phyloP scores from a whole-genome alignment of 1,140 invertebrate species.

The Calliopsis andreniformis region DNA sequence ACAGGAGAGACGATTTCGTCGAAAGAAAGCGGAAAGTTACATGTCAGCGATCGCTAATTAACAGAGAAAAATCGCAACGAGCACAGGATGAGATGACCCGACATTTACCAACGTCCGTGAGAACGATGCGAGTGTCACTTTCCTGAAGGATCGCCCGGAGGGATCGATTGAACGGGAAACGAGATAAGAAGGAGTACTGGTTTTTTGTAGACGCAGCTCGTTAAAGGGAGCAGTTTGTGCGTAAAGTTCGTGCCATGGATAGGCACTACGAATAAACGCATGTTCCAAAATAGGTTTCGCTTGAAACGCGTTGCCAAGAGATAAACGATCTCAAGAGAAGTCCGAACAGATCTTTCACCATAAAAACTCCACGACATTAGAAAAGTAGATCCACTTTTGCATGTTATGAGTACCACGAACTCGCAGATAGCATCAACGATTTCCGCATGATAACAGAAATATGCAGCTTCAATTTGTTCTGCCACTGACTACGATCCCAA shows the following conservation, averaged over 20 bases:
- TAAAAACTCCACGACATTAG: too few relatives aligned
- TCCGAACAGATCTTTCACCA: too few relatives aligned
- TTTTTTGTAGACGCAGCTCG: conserved; percentile 14
- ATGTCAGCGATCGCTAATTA: not conserved
- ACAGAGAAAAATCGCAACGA: not conserved
- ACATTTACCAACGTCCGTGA: conserved; percentile 20
- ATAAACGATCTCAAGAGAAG: too few relatives aligned
- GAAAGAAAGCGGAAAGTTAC: not conserved
- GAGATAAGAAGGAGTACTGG: not conserved
- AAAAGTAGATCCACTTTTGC: too few relatives aligned
- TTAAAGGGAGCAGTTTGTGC: not conserved
- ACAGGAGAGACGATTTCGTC: too few relatives aligned
- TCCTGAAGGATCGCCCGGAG: not conserved
- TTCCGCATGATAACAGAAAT: too few relatives aligned
- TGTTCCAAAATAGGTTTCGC: not conserved
- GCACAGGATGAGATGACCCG: not conserved
- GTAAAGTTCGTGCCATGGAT: not conserved
- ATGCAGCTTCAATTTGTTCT: not conserved
- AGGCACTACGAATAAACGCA: not conserved
- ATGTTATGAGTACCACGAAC: too few relatives aligned
- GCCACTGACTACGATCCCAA: too few relatives aligned
- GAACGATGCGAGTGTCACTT: conserved; percentile 22
- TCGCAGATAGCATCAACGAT: too few relatives aligned
- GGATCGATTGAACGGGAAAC: conserved; percentile 10
- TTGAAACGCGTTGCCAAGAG: not conserved